Evolutionary conservation across 2,888 invertebrate genomes (phyloP).

Genomic region (Orthosia incerta): DNA sequence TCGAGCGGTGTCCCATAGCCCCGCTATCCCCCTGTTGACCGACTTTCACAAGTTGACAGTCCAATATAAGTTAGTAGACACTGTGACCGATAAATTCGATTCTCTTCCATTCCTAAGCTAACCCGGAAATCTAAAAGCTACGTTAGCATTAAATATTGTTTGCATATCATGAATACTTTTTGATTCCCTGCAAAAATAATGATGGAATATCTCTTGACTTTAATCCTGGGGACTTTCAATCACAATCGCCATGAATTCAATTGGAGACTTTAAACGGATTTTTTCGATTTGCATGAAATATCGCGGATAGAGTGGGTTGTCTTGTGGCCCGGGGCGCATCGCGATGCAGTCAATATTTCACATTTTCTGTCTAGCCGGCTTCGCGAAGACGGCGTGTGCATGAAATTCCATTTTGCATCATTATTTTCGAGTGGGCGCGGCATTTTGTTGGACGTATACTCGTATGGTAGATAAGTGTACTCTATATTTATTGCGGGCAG

Average conservation of each 20-base stretch:
- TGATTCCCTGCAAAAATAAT: conserved; percentile 42
- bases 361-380: conserved; percentile 68
- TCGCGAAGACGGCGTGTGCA: conserved; percentile 67
- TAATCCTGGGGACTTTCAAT: conserved; percentile 57
- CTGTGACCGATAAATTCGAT: conserved; percentile 20
- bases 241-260: conserved; percentile 69
- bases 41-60: conserved; percentile 19
- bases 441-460: conserved; percentile 67
- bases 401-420: conserved; percentile 83
- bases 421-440: conserved; percentile 83
- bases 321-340: conserved; percentile 56
- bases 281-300: conserved; percentile 75
- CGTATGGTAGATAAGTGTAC: conserved; percentile 43
- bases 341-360: conserved; percentile 77
- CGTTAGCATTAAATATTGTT: conserved; percentile 28
- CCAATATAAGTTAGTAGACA: conserved; percentile 31
- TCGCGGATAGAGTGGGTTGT: conserved; percentile 54
- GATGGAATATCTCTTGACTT: conserved; percentile 35
- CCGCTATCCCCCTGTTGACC: conserved; percentile 18
- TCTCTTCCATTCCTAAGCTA: conserved; percentile 9
- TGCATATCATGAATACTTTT: conserved; percentile 37
- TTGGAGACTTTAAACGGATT: conserved; percentile 72
- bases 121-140: conserved; percentile 6
- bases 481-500: conserved; percentile 69
- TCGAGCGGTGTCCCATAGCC: background rate